Evolutionary conservation across 2,888 invertebrate species (phyloP).

Genomic region (Celastrina argiolus): DNA sequence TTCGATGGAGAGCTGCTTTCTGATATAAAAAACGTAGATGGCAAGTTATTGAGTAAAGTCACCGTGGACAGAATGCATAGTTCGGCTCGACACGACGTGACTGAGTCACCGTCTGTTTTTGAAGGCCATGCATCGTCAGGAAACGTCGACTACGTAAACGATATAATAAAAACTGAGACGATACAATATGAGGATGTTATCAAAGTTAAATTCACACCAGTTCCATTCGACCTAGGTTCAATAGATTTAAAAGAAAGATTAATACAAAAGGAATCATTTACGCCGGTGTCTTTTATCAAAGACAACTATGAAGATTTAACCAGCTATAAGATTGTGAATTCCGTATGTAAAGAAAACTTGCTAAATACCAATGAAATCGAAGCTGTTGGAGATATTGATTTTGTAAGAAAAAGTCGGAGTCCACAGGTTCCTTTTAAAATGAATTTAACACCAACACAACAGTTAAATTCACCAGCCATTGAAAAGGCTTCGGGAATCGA

Average conservation of each 20-base stretch:
- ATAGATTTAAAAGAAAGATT: conserved; percentile 1
- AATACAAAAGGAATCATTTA: conserved; percentile 31
- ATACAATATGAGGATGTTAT: conserved; percentile 68
- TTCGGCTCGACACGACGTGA: conserved; percentile 62
- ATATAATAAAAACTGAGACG: conserved; percentile 65
- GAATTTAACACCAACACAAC: neutral
- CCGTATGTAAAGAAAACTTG: conserved; percentile 53
- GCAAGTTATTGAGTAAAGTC: conserved; percentile 71
- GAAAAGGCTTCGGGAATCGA: neutral
- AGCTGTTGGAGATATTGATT: neutral
- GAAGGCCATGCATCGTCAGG: conserved; percentile 43
- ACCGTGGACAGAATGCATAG: conserved; percentile 68
- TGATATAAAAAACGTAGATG: conserved; percentile 68
- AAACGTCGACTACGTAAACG: conserved; percentile 59
- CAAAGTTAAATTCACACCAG: conserved; percentile 67
- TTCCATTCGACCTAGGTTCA: conserved; percentile 57
- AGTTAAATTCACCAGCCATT: neutral
- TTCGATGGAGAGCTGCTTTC: conserved; percentile 75
- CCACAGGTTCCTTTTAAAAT: neutral
- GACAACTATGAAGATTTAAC: conserved; percentile 64
- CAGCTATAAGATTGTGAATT: conserved; percentile 71
- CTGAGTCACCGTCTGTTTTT: conserved; percentile 54
- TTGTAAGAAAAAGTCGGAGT: neutral
- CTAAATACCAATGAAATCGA: conserved; percentile 35
- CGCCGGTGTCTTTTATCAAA: conserved; percentile 53